A percentile compares a stretch with the other conserved stretches of the same genome.
phyloP scores from a whole-genome alignment of 2,888 invertebrate genomes.

The Apodemia mormo region DNA sequence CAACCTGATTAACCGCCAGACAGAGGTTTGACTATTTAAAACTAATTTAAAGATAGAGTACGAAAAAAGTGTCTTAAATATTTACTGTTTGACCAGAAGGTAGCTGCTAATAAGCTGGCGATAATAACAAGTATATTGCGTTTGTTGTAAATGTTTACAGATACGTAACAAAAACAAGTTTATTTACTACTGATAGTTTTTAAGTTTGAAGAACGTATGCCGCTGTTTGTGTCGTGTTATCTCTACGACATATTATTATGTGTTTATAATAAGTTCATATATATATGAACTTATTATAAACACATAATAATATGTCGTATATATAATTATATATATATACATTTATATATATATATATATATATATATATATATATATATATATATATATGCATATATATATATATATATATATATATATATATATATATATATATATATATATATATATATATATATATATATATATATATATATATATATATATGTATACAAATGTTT shows the following conservation, averaged over 20 bases:
- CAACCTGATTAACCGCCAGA: background rate
- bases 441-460: too few relatives aligned
- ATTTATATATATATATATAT: too few relatives aligned
- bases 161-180: conserved; percentile 19
- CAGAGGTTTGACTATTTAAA: background rate
- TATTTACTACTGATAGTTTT: conserved; percentile 6
- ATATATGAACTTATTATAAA: too few relatives aligned
- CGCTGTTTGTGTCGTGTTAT: background rate
- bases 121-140: conserved; percentile 23
- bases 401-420: too few relatives aligned
- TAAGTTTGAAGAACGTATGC: background rate
- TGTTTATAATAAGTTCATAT: background rate
- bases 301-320: too few relatives aligned
- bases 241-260: background rate
- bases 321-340: too few relatives aligned
- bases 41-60: background rate
- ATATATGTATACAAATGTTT: too few relatives aligned
- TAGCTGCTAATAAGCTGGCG: background rate
- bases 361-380: too few relatives aligned
- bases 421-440: too few relatives aligned
- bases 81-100: background rate
- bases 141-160: conserved; percentile 19
- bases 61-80: background rate
- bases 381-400: too few relatives aligned
- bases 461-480: too few relatives aligned